Evolutionary conservation across 2,888 invertebrate genomes (phyloP).

Genomic region (Plusia festucae): DNA sequence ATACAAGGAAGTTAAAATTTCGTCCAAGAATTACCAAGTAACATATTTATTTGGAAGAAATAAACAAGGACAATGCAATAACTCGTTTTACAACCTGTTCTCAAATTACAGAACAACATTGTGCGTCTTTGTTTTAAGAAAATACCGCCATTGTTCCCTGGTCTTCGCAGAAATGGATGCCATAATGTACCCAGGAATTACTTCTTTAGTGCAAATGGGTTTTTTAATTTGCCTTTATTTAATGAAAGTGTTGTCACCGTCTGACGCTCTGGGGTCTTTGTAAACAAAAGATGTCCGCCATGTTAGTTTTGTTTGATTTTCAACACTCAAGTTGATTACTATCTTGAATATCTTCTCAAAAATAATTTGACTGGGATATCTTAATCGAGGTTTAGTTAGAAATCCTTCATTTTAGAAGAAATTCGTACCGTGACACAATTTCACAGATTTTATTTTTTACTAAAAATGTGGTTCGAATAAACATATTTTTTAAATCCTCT

Average conservation of each 20-base stretch:
- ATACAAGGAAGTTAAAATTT: background rate
- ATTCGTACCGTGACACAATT: no score
- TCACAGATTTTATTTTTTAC: no score
- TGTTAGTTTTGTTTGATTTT: background rate
- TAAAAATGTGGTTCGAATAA: no score
- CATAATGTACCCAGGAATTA: constrained; percentile 58
- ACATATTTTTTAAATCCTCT: no score
- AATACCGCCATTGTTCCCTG: constrained; percentile 60
- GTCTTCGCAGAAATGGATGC: constrained; percentile 53
- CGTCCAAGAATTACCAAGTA: constrained; percentile 27
- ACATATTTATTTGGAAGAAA: constrained; percentile 35
- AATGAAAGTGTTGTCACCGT: constrained; percentile 33
- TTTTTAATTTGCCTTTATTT: constrained; percentile 60
- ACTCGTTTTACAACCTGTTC: constrained; percentile 36
- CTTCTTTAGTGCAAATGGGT: constrained; percentile 60
- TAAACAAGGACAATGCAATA: constrained; percentile 39
- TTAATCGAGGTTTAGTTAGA: no score
- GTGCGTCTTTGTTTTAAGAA: constrained; percentile 58
- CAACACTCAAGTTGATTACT: background rate
- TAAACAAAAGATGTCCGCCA: constrained; percentile 8
- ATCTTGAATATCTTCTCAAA: background rate
- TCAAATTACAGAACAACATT: constrained; percentile 25
- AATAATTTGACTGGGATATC: no score
- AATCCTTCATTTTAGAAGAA: no score
- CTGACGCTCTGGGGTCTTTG: constrained; percentile 6